Conservation (phyloP, 1,140 invertebrate species). For the Pseudachorutes palmiensis region DNA sequence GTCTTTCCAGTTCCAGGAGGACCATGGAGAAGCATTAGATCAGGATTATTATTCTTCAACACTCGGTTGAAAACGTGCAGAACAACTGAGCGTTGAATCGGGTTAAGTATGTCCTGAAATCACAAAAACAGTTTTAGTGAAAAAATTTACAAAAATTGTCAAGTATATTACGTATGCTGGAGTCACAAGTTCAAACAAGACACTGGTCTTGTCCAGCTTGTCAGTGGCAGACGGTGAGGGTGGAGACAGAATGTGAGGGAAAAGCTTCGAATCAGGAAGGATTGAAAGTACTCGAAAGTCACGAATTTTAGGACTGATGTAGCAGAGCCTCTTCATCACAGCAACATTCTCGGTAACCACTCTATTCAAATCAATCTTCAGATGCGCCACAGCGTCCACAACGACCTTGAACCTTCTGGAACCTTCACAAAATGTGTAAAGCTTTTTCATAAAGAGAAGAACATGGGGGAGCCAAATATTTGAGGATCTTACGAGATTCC, state of each 20-base stretch:
- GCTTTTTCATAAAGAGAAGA: not conserved
- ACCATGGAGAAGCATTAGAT: conserved; percentile 33
- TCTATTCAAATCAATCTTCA: not conserved
- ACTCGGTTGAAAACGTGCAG: conserved; percentile 8
- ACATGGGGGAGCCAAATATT: not conserved
- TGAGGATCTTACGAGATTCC: not conserved
- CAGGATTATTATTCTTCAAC: not conserved
- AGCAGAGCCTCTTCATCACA: conserved; percentile 16
- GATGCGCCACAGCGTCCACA: not conserved
- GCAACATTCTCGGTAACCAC: not conserved
- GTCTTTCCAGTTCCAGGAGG: conserved; percentile 36
- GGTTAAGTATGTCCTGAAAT: conserved; percentile 11
- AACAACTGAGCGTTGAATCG: conserved; percentile 15
- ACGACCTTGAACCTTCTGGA: not conserved
- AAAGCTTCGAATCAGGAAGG: conserved; percentile 12
- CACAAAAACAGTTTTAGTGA: not conserved
- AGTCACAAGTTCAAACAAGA: not conserved
- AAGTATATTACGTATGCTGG: not conserved
- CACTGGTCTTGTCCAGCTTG: not conserved
- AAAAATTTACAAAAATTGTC: not conserved
- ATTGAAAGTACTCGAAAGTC: conserved; percentile 17
- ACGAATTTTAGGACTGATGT: conserved; percentile 23
- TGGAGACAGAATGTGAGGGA: conserved; percentile 1
- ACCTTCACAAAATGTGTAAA: not conserved
- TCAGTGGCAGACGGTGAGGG: not conserved